A percentile compares a stretch with the other conserved stretches of the same genome.
Conservation (phyloP, 2,888 invertebrate genomes). For the Agrotis exclamationis region DNA sequence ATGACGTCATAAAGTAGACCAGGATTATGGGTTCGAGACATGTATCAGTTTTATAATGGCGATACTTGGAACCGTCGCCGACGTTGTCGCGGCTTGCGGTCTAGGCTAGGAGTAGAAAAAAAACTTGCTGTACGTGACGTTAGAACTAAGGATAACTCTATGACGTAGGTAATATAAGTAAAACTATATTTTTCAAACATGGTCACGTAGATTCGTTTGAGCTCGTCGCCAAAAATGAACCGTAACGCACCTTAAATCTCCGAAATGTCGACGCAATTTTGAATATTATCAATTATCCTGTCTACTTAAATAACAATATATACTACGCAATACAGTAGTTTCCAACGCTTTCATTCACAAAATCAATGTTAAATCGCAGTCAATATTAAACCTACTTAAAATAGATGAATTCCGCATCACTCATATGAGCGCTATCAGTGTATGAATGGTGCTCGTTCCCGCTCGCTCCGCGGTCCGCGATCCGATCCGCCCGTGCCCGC, state of each 20-base stretch:
- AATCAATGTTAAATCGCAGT: slow-evolving; percentile 28
- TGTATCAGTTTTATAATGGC: slow-evolving; percentile 56
- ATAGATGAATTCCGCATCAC: slow-evolving; percentile 49
- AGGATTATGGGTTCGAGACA: slow-evolving; percentile 51
- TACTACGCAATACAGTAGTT: background rate
- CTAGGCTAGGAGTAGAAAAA: slow-evolving; percentile 30
- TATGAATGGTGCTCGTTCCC: slow-evolving; percentile 48
- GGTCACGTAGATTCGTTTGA: background rate
- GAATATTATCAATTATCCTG: background rate
- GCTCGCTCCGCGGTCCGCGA: slow-evolving; percentile 63
- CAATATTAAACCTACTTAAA: slow-evolving; percentile 52
- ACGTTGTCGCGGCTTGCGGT: slow-evolving; percentile 40
- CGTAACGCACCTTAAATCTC: too few species aligned
- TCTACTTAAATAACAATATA: background rate
- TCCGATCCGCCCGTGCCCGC: slow-evolving; percentile 78
- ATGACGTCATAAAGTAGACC: slow-evolving; percentile 54
- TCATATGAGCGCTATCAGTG: slow-evolving; percentile 54
- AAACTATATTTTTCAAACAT: background rate
- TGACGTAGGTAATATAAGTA: slow-evolving; percentile 4
- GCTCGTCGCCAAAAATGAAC: background rate
- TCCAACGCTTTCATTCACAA: background rate
- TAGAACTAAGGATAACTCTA: background rate
- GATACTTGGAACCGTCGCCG: slow-evolving; percentile 38
- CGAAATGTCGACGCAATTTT: background rate
- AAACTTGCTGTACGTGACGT: slow-evolving; percentile 52